Conservation (phyloP, 2,797 vertebrate species). For the Loris lydekkerianus region DNA sequence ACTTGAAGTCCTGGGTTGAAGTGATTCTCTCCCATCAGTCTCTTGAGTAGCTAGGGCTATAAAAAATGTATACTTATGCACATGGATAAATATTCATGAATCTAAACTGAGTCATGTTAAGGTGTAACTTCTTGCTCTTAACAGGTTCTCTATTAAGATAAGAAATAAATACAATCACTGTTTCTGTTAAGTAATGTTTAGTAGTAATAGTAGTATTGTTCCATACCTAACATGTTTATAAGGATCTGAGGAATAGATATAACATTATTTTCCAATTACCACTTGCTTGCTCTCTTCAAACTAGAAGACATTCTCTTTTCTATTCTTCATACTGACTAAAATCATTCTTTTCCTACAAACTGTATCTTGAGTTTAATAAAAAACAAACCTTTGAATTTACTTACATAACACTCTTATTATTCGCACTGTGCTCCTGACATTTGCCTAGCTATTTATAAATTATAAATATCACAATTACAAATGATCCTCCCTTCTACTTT, state of each 20-base stretch:
- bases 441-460: not conserved
- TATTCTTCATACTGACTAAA: not conserved
- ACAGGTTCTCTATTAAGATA: not conserved
- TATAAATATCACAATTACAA: not conserved
- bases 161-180: not conserved
- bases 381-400: not conserved
- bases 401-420: not conserved
- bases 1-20: not conserved
- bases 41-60: not conserved
- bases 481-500: not conserved
- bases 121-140: not conserved
- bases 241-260: not conserved
- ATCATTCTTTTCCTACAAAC: not conserved
- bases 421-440: too few species aligned
- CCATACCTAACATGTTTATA: not conserved
- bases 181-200: not conserved
- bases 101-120: not conserved
- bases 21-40: not conserved
- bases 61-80: not conserved
- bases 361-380: not conserved
- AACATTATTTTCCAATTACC: conserved; percentile 1
- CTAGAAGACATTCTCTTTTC: not conserved
- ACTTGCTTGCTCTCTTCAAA: not conserved
- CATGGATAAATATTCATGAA: not conserved
- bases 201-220: not conserved